These are phyloP conservation scores for Hydractinia symbiolongicarpus DNA, from an alignment of 30 jellyfish, hydroid and myxozoan genomes.

Conservation along the genomic window DNA sequence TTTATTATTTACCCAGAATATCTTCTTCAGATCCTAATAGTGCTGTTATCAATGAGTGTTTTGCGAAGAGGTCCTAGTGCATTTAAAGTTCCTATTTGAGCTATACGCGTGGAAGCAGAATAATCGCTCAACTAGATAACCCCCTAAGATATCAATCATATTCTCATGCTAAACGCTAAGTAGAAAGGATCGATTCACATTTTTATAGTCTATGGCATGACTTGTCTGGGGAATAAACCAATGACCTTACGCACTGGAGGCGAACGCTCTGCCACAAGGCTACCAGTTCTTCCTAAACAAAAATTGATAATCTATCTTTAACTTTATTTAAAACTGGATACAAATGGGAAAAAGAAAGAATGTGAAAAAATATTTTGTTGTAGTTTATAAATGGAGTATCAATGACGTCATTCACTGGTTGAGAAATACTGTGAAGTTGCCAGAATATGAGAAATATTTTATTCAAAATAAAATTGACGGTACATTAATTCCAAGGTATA, in stretches of 20 bases:
- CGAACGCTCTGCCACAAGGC: no score
- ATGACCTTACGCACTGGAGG: no score
- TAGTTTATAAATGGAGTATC: slow-evolving; percentile 74
- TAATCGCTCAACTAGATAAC: no score
- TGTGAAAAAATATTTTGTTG: neutral
- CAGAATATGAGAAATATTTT: slow-evolving; percentile 53
- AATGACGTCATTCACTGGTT: slow-evolving; percentile 63
- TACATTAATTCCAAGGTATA: slow-evolving; percentile 68
- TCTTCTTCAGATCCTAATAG: no score
- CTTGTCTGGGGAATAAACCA: no score
- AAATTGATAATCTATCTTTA: neutral
- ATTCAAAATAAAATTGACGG: slow-evolving; percentile 54
- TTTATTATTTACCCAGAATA: neutral
- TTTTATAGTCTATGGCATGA: no score
- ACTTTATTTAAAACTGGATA: neutral
- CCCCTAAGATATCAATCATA: no score
- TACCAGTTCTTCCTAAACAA: neutral
- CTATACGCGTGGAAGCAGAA: neutral
- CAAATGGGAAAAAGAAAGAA: neutral
- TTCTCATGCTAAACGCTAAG: no score
- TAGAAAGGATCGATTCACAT: no score
- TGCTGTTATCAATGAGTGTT: no score
- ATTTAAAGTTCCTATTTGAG: neutral
- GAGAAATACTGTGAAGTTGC: slow-evolving; percentile 47
- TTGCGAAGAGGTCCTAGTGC: no score